Percentiles rank a stretch among this genome's conserved stretches.
Evolutionary conservation across 35 echinoderm and acorn worm genomes (phyloP).

Genomic region (Ptychodera flava): DNA sequence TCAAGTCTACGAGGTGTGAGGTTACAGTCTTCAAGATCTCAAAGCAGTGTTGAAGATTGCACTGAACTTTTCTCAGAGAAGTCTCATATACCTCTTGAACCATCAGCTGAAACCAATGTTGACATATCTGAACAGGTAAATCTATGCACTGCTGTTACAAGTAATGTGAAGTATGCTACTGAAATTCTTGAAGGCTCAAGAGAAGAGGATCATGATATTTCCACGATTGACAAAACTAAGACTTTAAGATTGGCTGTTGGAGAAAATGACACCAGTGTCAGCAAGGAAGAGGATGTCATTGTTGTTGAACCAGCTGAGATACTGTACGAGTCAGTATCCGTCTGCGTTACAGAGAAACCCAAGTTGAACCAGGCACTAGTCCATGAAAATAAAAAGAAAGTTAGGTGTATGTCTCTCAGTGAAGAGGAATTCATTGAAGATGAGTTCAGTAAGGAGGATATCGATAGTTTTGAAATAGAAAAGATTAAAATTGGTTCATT

Average conservation of each 20-base stretch:
- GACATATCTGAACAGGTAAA: too few relatives aligned
- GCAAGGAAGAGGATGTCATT: not conserved
- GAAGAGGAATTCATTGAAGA: not conserved
- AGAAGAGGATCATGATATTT: not conserved
- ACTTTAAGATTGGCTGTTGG: not conserved
- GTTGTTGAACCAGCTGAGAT: not conserved
- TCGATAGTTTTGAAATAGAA: too few relatives aligned
- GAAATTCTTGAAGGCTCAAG: not conserved
- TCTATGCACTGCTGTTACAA: too few relatives aligned
- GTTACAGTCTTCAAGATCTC: too few relatives aligned
- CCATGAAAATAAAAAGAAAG: not conserved
- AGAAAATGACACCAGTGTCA: not conserved
- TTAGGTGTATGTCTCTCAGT: not conserved
- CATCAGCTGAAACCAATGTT: too few relatives aligned
- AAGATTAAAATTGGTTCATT: too few relatives aligned
- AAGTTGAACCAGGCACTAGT: not conserved
- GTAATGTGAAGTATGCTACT: not conserved
- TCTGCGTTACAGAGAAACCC: not conserved
- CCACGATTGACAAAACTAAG: not conserved
- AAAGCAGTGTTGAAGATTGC: too few relatives aligned
- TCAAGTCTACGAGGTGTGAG: not conserved
- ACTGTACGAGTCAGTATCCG: not conserved
- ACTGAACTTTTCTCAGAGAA: too few relatives aligned
- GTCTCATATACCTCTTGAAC: too few relatives aligned
- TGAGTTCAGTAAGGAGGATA: too few relatives aligned